These are phyloP conservation scores for Monochamus alternatus DNA, from an alignment of 2,888 invertebrate species.

Conservation along the genomic window DNA sequence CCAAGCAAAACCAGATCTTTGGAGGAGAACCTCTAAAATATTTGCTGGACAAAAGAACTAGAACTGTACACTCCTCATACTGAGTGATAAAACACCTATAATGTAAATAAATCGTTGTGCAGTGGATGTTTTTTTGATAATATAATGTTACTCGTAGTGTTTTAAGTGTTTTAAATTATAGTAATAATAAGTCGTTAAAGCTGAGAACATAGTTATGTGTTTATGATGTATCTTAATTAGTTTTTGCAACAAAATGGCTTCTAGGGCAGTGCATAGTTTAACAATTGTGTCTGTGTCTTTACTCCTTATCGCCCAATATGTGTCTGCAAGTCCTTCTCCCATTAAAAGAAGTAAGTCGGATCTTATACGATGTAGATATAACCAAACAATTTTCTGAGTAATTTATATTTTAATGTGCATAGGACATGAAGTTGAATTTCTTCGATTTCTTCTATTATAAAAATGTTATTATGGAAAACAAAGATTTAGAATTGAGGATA, in stretches of 20 bases:
- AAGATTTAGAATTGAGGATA: too few species aligned
- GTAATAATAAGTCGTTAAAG: conserved; percentile 4
- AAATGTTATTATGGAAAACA: too few species aligned
- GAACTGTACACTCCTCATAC: neutral
- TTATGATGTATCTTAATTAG: conserved; percentile 33
- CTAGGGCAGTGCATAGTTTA: conserved; percentile 37
- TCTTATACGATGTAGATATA: too few species aligned
- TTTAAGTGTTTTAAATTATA: neutral
- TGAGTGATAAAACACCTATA: neutral
- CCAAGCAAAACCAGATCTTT: neutral
- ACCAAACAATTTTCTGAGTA: too few species aligned
- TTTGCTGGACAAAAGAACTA: neutral
- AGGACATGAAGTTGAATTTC: too few species aligned
- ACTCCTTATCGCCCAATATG: conserved; percentile 45
- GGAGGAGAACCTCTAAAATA: neutral
- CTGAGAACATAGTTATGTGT: conserved; percentile 22
- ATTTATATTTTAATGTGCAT: too few species aligned
- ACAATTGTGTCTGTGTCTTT: conserved; percentile 41
- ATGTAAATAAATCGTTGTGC: conserved; percentile 8
- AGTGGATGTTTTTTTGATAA: conserved; percentile 13
- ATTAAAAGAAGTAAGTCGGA: conserved; percentile 54
- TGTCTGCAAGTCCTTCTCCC: conserved; percentile 52
- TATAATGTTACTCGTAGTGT: neutral
- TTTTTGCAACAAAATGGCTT: conserved; percentile 43
- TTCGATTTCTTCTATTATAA: too few species aligned